A percentile compares a stretch with the other conserved stretches of the same genome.
Conservation (phyloP, 2,888 invertebrate species). For the Drosophila greeni region DNA sequence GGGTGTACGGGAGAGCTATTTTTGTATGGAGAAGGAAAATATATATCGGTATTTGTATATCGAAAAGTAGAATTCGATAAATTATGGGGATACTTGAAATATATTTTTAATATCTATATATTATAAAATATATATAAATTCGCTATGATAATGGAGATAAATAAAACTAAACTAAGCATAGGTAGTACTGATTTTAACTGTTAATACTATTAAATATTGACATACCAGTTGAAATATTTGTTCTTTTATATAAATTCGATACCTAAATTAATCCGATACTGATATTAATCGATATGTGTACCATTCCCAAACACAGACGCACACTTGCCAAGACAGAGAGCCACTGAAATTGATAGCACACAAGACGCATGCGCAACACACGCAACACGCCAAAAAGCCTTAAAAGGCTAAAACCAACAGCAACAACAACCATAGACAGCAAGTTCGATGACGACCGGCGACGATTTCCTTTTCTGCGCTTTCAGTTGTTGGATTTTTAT, state of each 20-base stretch:
- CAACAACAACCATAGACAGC: constrained; percentile 17
- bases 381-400: constrained; percentile 58
- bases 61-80: not conserved
- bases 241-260: not conserved
- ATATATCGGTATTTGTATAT: not conserved
- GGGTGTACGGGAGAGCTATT: not conserved
- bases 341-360: constrained; percentile 46
- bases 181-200: not conserved
- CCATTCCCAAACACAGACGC: constrained; percentile 21
- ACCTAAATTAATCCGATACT: not conserved
- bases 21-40: not conserved
- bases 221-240: not conserved
- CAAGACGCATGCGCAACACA: constrained; percentile 47
- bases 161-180: not conserved
- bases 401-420: constrained; percentile 63
- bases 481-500: constrained; percentile 28
- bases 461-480: constrained; percentile 71
- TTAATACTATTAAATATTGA: not conserved
- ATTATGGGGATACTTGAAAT: not conserved
- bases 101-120: not conserved
- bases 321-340: constrained; percentile 32
- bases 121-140: not conserved
- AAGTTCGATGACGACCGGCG: constrained; percentile 41
- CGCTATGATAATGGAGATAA: not conserved
- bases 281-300: not conserved